Conservation (phyloP, 2,888 invertebrate species). For the Pharmacophagus antenor region DNA sequence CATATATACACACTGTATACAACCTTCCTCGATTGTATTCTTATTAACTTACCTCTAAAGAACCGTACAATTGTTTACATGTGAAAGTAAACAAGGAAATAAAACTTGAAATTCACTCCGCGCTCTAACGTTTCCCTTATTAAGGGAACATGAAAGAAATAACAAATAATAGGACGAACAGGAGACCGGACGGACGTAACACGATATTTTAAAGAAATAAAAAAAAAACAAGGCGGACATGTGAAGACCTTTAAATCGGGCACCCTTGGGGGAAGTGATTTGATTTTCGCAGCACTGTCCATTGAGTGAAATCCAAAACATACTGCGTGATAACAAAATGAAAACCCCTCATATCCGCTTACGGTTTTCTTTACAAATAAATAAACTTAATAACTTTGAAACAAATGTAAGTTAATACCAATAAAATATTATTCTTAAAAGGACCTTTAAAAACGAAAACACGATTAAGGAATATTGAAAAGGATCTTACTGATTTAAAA, state of each 20-base stretch:
- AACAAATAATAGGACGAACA: conserved; percentile 65
- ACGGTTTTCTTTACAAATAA: conserved; percentile 18
- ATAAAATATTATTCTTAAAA: too few relatives aligned
- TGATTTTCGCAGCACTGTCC: conserved; percentile 69
- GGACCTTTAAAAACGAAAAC: too few relatives aligned
- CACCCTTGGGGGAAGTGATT: conserved; percentile 62
- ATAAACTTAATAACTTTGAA: background rate
- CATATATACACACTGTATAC: too few relatives aligned
- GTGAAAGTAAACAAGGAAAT: conserved; percentile 32
- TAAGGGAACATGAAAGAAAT: conserved; percentile 52
- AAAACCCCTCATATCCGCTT: conserved; percentile 65
- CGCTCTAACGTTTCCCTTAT: conserved; percentile 62
- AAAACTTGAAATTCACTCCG: conserved; percentile 39
- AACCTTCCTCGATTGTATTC: too few relatives aligned
- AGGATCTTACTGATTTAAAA: too few relatives aligned
- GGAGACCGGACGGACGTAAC: conserved; percentile 55
- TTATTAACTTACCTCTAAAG: too few relatives aligned
- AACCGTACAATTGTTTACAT: too few relatives aligned
- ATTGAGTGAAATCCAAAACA: conserved; percentile 76
- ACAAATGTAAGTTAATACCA: too few relatives aligned
- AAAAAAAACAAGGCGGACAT: conserved; percentile 55
- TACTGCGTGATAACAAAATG: conserved; percentile 63
- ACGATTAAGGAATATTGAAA: too few relatives aligned
- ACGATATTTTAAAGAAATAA: conserved; percentile 66
- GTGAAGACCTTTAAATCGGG: conserved; percentile 72